A percentile compares a stretch with the other conserved stretches of the same genome.
These are phyloP conservation scores for Paramormyrops kingsleyae DNA, from an alignment of 2,113 vertebrate species.

Conservation along the genomic window DNA sequence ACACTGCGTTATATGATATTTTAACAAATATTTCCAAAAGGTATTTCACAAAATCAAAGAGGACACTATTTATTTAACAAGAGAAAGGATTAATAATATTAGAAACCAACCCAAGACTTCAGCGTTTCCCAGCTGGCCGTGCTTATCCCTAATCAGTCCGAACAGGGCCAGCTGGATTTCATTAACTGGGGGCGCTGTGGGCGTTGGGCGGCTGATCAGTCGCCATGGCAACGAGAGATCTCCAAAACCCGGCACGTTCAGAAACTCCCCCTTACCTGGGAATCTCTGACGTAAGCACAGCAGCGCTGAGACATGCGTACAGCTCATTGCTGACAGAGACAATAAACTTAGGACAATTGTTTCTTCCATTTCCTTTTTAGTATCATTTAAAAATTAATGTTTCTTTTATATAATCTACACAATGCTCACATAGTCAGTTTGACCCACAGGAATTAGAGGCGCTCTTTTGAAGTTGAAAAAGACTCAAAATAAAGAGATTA, in stretches of 20 bases:
- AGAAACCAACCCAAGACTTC: background rate
- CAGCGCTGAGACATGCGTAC: background rate
- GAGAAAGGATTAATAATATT: background rate
- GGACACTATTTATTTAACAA: background rate
- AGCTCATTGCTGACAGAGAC: background rate
- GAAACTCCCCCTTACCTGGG: background rate
- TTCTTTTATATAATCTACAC: background rate
- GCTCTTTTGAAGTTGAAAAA: background rate
- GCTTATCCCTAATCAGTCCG: background rate
- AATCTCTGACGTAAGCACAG: background rate
- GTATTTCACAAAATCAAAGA: background rate
- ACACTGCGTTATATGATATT: background rate
- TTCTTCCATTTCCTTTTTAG: background rate
- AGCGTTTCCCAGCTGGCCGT: background rate
- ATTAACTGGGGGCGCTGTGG: background rate
- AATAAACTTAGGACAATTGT: background rate
- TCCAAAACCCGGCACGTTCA: background rate
- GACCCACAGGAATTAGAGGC: background rate
- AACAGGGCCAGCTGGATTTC: conserved; percentile 1
- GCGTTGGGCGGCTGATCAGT: background rate
- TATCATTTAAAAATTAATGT: background rate
- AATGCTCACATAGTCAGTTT: background rate
- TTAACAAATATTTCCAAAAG: background rate
- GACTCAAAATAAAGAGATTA: conserved; percentile 8
- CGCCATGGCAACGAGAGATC: background rate